phyloP scores from a whole-genome alignment of 2,797 vertebrate genomes.

The Melanotaenia boesemani region DNA sequence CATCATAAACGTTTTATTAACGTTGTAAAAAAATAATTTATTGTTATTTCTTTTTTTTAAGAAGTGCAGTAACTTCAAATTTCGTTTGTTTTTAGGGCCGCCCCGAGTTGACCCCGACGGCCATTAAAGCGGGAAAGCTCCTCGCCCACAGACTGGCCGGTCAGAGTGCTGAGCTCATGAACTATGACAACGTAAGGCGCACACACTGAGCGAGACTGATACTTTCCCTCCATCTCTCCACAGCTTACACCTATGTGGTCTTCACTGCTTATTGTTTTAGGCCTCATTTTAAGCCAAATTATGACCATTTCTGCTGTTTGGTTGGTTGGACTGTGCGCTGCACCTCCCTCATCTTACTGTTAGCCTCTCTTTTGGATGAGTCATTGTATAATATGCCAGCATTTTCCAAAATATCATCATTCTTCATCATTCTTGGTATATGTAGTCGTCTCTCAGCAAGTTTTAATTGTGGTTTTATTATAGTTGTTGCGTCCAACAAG shows the following conservation, averaged over 20 bases:
- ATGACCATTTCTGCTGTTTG: slow-evolving; percentile 7
- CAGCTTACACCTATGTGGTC: slow-evolving; percentile 10
- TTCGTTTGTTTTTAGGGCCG: slow-evolving; percentile 84
- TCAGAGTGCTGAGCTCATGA: slow-evolving; percentile 87
- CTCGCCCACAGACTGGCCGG: slow-evolving; percentile 89
- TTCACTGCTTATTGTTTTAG: slow-evolving; percentile 21
- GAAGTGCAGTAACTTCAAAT: background rate
- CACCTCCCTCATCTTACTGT: slow-evolving; percentile 2
- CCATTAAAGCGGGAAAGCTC: slow-evolving; percentile 91
- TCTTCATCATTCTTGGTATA: slow-evolving; percentile 18
- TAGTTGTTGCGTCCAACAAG: background rate
- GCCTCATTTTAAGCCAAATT: slow-evolving; percentile 21
- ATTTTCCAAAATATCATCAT: slow-evolving; percentile 43
- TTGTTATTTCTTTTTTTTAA: background rate
- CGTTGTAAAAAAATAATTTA: no score
- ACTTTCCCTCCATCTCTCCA: slow-evolving; percentile 25
- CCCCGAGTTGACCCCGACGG: slow-evolving; percentile 94
- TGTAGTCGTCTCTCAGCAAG: slow-evolving; percentile 7
- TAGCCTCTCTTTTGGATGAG: slow-evolving; percentile 22
- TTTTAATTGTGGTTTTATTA: slow-evolving; percentile 25
- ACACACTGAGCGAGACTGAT: slow-evolving; percentile 5
- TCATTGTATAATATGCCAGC: slow-evolving; percentile 18
- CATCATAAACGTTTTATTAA: background rate
- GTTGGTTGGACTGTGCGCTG: slow-evolving; percentile 20
- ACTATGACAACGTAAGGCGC: slow-evolving; percentile 90